Percentiles rank a stretch among this genome's conserved stretches.
phyloP scores from a whole-genome alignment of 2,797 vertebrate genomes.

The Coendou prehensilis region DNA sequence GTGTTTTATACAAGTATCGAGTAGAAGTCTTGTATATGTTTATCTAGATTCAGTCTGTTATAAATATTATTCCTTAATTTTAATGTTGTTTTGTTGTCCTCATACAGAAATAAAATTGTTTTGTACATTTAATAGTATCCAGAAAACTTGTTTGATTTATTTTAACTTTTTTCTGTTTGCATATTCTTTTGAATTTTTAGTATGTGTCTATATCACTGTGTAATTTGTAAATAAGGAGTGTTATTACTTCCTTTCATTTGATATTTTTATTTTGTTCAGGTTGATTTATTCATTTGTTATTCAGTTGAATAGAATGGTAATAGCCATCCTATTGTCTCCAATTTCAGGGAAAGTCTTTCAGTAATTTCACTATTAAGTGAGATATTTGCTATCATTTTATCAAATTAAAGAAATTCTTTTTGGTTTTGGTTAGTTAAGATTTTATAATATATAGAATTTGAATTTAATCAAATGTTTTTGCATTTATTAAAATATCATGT shows the following conservation, averaged over 20 bases:
- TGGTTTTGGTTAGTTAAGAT: background rate
- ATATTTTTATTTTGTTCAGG: background rate
- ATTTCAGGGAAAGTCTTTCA: background rate
- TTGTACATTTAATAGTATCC: background rate
- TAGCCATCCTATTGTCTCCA: background rate
- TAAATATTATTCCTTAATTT: background rate
- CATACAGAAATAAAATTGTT: background rate
- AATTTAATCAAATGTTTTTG: slow-evolving; percentile 17
- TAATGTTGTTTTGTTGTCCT: background rate
- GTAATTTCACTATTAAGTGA: background rate
- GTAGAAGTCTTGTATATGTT: background rate
- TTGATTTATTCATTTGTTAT: background rate
- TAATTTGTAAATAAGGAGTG: background rate
- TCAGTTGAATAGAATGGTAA: background rate
- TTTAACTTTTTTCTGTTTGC: background rate
- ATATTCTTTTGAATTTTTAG: background rate
- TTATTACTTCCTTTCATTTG: background rate
- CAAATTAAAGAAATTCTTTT: background rate
- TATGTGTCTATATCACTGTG: background rate
- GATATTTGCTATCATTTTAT: background rate
- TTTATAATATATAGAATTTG: background rate
- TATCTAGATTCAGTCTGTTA: background rate
- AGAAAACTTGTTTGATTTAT: background rate
- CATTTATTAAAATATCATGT: background rate
- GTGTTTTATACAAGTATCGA: background rate